Conservation (phyloP, 2,888 invertebrate species). For the Cecidostiba fungosa region DNA sequence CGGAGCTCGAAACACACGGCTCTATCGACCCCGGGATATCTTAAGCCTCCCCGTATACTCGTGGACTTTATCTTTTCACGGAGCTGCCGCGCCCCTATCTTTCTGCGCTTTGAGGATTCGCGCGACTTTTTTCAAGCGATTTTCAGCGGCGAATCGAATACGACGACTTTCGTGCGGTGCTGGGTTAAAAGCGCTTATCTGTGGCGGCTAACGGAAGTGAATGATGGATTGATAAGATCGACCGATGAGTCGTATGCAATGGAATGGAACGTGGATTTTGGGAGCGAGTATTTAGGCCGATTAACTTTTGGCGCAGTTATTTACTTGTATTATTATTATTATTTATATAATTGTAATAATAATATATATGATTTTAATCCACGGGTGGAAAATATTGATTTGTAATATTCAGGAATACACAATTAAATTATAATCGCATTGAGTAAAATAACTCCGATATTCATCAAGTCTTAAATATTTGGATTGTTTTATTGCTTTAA, state of each 20-base stretch:
- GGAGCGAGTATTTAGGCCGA: background rate
- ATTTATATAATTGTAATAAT: too few species aligned
- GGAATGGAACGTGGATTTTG: background rate
- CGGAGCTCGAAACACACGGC: background rate
- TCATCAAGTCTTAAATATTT: too few species aligned
- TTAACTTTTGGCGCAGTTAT: too few species aligned
- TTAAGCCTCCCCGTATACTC: slow-evolving; percentile 13
- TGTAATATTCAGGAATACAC: too few species aligned
- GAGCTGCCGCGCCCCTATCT: background rate
- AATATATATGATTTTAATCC: too few species aligned
- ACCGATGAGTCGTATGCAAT: background rate
- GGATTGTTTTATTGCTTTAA: too few species aligned
- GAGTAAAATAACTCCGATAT: too few species aligned
- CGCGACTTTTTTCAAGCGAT: slow-evolving; percentile 18
- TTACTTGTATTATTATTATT: too few species aligned
- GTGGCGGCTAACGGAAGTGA: background rate
- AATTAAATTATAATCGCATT: too few species aligned
- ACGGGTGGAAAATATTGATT: too few species aligned
- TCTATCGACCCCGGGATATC: slow-evolving; percentile 9
- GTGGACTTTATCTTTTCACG: slow-evolving; percentile 39
- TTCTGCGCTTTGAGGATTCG: background rate
- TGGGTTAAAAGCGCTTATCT: background rate
- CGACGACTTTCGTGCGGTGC: too few species aligned
- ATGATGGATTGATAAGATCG: background rate
- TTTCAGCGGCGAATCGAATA: background rate